A percentile compares a stretch with the other conserved stretches of the same genome.
Evolutionary conservation across 2,888 invertebrate species (phyloP).

Genomic region (Cacoxenus indagator): DNA sequence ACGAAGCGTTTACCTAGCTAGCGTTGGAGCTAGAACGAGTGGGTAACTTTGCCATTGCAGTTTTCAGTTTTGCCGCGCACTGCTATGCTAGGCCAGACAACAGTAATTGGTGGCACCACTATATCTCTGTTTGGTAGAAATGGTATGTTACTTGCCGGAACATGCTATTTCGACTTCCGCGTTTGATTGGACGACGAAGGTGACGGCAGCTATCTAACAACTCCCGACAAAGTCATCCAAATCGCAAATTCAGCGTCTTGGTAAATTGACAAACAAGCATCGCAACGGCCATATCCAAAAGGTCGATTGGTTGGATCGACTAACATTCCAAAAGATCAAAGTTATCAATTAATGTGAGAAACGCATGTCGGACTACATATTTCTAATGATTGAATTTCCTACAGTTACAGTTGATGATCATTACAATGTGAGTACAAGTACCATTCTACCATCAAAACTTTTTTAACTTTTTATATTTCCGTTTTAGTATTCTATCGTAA

Average conservation of each 20-base stretch:
- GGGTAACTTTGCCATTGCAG: conserved; percentile 91
- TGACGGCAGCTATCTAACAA: conserved; percentile 80
- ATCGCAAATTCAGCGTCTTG: conserved; percentile 89
- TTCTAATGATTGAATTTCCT: conserved; percentile 96
- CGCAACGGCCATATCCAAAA: conserved; percentile 94
- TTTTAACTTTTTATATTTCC: not conserved
- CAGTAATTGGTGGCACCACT: conserved; percentile 92
- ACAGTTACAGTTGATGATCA: conserved; percentile 80
- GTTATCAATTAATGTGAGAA: conserved; percentile 95
- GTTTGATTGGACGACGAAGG: conserved; percentile 89
- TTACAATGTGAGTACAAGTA: conserved; percentile 75
- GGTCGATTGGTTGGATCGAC: conserved; percentile 96
- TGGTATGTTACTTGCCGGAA: conserved; percentile 88
- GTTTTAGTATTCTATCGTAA: conserved; percentile 85
- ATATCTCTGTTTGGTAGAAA: conserved; percentile 95
- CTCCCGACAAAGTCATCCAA: conserved; percentile 85
- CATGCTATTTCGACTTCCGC: conserved; percentile 83
- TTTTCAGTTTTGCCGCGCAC: conserved; percentile 92
- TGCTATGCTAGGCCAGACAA: conserved; percentile 83
- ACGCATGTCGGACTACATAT: conserved; percentile 91
- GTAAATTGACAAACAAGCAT: conserved; percentile 94
- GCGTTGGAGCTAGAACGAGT: conserved; percentile 99
- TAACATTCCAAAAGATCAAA: conserved; percentile 96
- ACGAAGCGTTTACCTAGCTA: conserved; percentile 93
- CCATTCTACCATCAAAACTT: not conserved